Percentiles rank a stretch among this genome's conserved stretches.
Evolutionary conservation across 2,797 vertebrate genomes (phyloP).

Genomic region (Toxotes lorentzi): DNA sequence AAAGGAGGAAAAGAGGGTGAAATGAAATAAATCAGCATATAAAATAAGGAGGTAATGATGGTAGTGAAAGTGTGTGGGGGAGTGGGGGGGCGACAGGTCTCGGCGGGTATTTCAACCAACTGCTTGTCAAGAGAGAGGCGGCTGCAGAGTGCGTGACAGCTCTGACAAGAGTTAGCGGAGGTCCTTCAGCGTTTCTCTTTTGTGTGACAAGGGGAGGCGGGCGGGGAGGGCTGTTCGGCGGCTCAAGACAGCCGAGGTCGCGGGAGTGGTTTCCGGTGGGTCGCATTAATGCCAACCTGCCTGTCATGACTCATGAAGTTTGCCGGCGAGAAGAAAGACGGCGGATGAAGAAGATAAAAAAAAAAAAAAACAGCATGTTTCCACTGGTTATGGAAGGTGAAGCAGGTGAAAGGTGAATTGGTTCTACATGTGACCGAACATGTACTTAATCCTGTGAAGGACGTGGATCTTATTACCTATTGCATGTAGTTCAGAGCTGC

Average conservation of each 20-base stretch:
- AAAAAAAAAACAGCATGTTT: conserved; percentile 12
- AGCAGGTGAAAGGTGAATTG: conserved; percentile 59
- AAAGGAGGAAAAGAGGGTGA: background rate
- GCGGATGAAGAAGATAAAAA: conserved; percentile 12
- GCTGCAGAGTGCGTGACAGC: conserved; percentile 71
- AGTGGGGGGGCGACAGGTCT: conserved; percentile 49
- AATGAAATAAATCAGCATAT: conserved; percentile 57
- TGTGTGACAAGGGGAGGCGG: conserved; percentile 71
- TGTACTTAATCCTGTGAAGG: conserved; percentile 38
- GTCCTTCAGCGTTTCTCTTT: conserved; percentile 65
- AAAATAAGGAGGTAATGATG: conserved; percentile 66
- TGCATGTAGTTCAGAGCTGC: conserved; percentile 26
- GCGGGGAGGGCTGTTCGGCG: conserved; percentile 39
- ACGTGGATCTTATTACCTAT: conserved; percentile 10
- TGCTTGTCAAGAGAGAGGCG: conserved; percentile 66
- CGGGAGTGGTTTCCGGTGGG: conserved; percentile 62
- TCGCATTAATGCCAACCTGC: conserved; percentile 60
- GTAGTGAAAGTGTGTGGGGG: background rate
- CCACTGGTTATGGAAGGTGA: conserved; percentile 9
- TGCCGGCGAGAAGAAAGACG: conserved; percentile 8
- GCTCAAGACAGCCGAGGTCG: conserved; percentile 64
- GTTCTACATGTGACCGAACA: conserved; percentile 49
- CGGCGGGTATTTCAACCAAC: conserved; percentile 61
- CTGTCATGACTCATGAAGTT: conserved; percentile 74
- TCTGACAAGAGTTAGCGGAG: conserved; percentile 78